Evolutionary conservation across 2,113 vertebrate species (phyloP), one percentile per base, ranked within the genome.

Genomic region (Corythaixoides concolor): DNA sequence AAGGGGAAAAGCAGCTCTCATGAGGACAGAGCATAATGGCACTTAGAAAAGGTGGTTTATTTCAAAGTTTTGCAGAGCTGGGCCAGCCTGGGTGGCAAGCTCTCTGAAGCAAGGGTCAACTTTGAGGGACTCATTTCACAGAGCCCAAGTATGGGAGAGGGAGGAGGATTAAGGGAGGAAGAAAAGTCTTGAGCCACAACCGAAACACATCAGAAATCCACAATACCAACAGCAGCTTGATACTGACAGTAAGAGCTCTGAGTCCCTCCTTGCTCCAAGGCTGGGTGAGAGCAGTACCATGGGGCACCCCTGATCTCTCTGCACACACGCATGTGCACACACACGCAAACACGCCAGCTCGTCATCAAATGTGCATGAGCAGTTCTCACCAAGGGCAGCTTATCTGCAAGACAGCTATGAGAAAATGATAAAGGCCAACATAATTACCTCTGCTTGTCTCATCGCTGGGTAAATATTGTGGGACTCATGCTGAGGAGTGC

Each of bases 281-380:
- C 47, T 63, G 85, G 16, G 32, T 60, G 19, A 50, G 24, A 24
- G 3, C 2, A 3, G 20, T 10, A 4, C 35, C 37, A 47, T 85
- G 1, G 7, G 68, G 72, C 56, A 85, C 60, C 76, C 41, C 56
- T 16, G 62, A 28, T 37, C 45, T n/a, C 47, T 56, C 13, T 33
- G 19, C 2, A 1, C 18, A 20, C 55, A 4, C 8, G 0, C 37
- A 8, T 11, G 64, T 10, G 2, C 47, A 28, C 37, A 9, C 11
- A 62, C 59, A 10, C 1, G 14, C 49, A 33, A 30, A 49, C 2
- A 4, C 0, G 0, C 26, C 0, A 2, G 18, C 16, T 68, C 2
- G 3, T 85, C 64, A 52, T 43, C 2, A 0, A 52, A 27, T 26
- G 58, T 67, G 49, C 5, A 0, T 39, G 88, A 88, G 47, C 58